phyloP scores from a whole-genome alignment of 2,797 vertebrate genomes.

The Phataginus tricuspis region DNA sequence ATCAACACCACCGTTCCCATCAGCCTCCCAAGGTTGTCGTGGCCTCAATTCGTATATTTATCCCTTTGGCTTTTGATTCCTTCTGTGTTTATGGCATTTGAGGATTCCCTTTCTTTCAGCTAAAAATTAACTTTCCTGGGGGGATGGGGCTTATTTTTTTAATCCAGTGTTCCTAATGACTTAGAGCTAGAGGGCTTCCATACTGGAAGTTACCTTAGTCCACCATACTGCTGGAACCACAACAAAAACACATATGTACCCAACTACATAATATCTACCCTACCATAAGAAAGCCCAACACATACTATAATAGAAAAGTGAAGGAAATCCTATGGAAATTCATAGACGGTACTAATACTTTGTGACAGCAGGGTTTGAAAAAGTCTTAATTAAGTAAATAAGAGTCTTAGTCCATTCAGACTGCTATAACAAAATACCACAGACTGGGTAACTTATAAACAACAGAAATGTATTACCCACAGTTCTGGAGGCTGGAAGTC shows the following conservation, averaged over 20 bases:
- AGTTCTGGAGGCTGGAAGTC: background rate
- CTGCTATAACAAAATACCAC: background rate
- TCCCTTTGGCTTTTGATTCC: background rate
- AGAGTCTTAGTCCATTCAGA: background rate
- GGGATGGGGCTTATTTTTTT: background rate
- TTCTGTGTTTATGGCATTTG: background rate
- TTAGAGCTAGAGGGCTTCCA: background rate
- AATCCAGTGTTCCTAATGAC: background rate
- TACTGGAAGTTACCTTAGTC: background rate
- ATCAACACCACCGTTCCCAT: background rate
- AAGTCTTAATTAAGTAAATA: background rate
- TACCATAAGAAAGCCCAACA: background rate
- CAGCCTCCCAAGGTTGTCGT: background rate
- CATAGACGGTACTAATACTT: background rate
- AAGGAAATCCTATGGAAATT: background rate
- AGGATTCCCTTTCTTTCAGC: background rate
- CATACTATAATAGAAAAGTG: background rate
- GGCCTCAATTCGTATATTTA: background rate
- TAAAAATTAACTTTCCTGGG: background rate
- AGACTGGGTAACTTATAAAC: background rate
- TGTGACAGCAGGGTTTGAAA: background rate
- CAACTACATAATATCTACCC: background rate
- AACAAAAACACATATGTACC: background rate
- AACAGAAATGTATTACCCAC: background rate
- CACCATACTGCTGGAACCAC: background rate